These are phyloP conservation scores for Agrenia bidenticulata DNA, from an alignment of 2,888 invertebrate species.

Conservation along the genomic window DNA sequence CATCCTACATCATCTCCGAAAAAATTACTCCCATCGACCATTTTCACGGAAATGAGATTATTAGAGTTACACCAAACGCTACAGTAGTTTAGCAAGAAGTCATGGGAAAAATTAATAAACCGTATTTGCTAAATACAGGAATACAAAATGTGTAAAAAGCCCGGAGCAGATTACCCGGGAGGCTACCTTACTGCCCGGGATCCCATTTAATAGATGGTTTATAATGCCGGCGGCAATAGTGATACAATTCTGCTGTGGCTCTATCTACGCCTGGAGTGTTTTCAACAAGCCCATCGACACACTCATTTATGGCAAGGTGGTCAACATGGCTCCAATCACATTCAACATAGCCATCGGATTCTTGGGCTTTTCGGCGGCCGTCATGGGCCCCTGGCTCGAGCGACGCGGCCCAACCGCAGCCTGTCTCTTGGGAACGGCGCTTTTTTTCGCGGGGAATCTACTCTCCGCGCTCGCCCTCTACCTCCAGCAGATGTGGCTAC, in stretches of 20 bases:
- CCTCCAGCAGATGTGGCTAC: constrained; percentile 35
- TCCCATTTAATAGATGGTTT: constrained; percentile 43
- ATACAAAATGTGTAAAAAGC: constrained; percentile 10
- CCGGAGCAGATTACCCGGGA: constrained; percentile 14
- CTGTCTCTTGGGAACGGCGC: constrained; percentile 31
- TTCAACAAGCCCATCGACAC: constrained; percentile 49
- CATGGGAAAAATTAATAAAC: too few relatives aligned
- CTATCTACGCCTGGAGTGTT: constrained; percentile 50
- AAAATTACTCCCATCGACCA: too few relatives aligned
- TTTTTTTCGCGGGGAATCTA: constrained; percentile 43
- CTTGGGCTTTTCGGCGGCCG: constrained; percentile 41
- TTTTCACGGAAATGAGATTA: too few relatives aligned
- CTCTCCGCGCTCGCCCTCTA: constrained; percentile 38
- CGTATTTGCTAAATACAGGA: constrained; percentile 5
- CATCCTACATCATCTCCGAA: too few relatives aligned
- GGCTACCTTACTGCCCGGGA: constrained; percentile 19
- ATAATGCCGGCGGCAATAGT: constrained; percentile 46
- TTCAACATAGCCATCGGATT: constrained; percentile 49
- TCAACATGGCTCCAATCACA: constrained; percentile 45
- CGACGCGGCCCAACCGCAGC: constrained; percentile 41
- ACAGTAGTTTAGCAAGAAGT: too few relatives aligned
- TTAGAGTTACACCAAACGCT: too few relatives aligned
- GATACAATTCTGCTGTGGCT: constrained; percentile 47
- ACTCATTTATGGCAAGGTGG: constrained; percentile 35
- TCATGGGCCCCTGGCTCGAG: constrained; percentile 50